Base-by-base conservation (phyloP, 2,113 vertebrate species). In the Syngnathoides biaculeatus region DNA sequence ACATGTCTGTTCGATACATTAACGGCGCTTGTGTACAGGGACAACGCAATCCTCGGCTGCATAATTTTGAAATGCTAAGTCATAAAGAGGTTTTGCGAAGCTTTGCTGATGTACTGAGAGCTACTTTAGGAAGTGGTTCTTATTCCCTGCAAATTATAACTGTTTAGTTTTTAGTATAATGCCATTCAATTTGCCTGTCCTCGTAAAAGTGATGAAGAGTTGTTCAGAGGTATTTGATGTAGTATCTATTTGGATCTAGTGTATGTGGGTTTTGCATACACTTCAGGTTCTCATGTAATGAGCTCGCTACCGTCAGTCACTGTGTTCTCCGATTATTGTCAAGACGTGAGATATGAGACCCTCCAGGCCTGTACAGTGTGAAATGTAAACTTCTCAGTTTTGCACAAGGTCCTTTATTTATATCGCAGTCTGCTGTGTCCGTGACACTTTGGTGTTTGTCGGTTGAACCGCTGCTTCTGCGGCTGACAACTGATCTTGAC, bases 401-500 rank as follows among this genome's bases (percentile, higher is more conserved):
- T 1, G 42, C 40, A 8, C 24, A 40, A 53, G 11, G 43, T 50
- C 17, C 35, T 20, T 56, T 53, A 35, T 20, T 56, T 53, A 35
- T 40, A n/a, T 48, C 35, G 42, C 40, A 61, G 35, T 40, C 35
- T 43, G 61, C 63, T 65, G 4, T 26, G 5, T 65, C 22, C 64
- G 57, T 56, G 50, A 45, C 24, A 55, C 27, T 39, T n/a, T 64
- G 80, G 38, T 65, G 48, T 26, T 38, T 72, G 71, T 45, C 26
- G 47, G 48, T 39, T 24, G 65, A 55, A 73, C 64, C 55, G 63
- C 69, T 66, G 73, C 22, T 84, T 84, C 80, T 88, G 86, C 71
- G 72, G 56, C 68, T 83, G 86, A 85, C 83, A 87, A 60, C 72
- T 57, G 77, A 79, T 79, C 80, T 86, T 78, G 74, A 83, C 84